These are phyloP conservation scores for Watsonalla binaria DNA, from an alignment of 2,888 invertebrate genomes.

Conservation along the genomic window DNA sequence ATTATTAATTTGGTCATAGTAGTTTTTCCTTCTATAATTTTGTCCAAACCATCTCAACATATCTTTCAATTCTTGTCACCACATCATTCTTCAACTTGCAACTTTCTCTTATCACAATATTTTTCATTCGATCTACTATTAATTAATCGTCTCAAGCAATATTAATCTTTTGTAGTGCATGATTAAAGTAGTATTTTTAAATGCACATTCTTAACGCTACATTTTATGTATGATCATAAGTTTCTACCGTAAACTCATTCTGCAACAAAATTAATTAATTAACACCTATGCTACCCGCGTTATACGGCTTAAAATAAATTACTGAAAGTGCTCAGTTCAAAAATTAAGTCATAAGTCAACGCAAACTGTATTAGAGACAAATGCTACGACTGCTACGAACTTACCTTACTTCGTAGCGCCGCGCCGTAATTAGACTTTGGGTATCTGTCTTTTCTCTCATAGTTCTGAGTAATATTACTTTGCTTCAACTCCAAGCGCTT, in stretches of 20 bases:
- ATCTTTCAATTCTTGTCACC: no score
- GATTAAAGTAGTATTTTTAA: no score
- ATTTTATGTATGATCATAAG: no score
- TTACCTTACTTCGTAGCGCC: constrained; percentile 36
- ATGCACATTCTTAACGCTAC: no score
- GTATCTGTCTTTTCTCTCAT: constrained; percentile 33
- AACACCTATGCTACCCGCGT: background rate
- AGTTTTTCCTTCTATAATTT: no score
- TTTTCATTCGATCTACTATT: no score
- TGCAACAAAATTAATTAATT: background rate
- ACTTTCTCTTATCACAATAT: no score
- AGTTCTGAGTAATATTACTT: constrained; percentile 35
- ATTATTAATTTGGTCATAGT: no score
- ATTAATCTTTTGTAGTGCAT: no score
- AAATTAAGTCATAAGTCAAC: constrained; percentile 42
- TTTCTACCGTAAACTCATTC: background rate
- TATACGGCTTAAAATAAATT: constrained; percentile 12
- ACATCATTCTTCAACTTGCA: no score
- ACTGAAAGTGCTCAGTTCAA: constrained; percentile 22
- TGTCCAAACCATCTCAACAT: no score
- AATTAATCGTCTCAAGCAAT: no score
- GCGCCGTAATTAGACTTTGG: constrained; percentile 40
- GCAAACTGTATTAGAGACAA: constrained; percentile 38
- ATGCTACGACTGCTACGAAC: constrained; percentile 37
- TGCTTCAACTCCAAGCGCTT: constrained; percentile 24